These are phyloP conservation scores for Euwallacea similis DNA, from an alignment of 1,140 invertebrate genomes.

Conservation along the genomic window DNA sequence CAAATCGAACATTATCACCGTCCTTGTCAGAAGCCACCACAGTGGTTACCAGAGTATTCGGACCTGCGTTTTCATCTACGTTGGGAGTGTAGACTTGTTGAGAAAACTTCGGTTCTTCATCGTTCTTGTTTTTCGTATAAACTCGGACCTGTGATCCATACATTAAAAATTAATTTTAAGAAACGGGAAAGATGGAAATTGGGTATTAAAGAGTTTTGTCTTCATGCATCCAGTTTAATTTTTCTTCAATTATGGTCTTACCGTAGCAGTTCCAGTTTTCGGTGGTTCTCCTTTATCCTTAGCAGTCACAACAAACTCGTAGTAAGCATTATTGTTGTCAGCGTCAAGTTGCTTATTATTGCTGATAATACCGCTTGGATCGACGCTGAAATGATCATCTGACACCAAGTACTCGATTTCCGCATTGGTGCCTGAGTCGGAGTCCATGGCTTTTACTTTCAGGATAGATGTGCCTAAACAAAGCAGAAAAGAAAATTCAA, in stretches of 20 bases:
- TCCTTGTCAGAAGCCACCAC: constrained; percentile 95
- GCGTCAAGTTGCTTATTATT: constrained; percentile 93
- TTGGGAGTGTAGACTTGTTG: constrained; percentile 96
- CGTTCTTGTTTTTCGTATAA: constrained; percentile 95
- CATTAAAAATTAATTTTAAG: too few relatives aligned
- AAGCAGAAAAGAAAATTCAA: neutral
- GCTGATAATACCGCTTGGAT: constrained; percentile 86
- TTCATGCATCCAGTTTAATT: too few relatives aligned
- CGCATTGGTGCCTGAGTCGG: constrained; percentile 89
- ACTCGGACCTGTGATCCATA: constrained; percentile 63
- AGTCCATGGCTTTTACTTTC: constrained; percentile 90
- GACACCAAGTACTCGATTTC: constrained; percentile 90
- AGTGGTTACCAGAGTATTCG: constrained; percentile 90
- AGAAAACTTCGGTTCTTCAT: constrained; percentile 94
- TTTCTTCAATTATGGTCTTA: constrained; percentile 1
- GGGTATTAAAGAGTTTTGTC: too few relatives aligned
- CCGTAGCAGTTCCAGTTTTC: constrained; percentile 88
- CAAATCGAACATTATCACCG: constrained; percentile 91
- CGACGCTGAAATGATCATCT: constrained; percentile 91
- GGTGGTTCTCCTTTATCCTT: constrained; percentile 91
- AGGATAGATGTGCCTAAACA: constrained; percentile 78
- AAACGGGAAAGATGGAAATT: too few relatives aligned
- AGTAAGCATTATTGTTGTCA: constrained; percentile 95
- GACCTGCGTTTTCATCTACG: constrained; percentile 93
- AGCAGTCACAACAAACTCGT: constrained; percentile 89